Percentiles rank a stretch among this genome's conserved stretches.
These are phyloP conservation scores for Gymnobelideus leadbeateri DNA, from an alignment of 2,113 vertebrate genomes.

Conservation along the genomic window DNA sequence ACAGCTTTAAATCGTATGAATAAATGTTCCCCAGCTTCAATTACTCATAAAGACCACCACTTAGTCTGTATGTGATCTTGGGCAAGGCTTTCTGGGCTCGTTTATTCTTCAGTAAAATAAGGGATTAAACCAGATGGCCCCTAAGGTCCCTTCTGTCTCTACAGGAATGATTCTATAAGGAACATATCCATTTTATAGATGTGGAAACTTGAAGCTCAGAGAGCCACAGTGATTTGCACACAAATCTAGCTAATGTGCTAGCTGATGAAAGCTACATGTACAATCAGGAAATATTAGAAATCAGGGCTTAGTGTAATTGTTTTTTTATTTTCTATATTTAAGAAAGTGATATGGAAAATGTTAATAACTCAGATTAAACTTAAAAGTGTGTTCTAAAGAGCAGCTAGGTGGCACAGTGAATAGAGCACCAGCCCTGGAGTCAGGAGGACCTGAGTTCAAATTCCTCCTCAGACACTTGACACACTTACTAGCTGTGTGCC, in stretches of 20 bases:
- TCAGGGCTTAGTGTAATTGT: background rate
- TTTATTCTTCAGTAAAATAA: background rate
- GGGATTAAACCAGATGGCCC: background rate
- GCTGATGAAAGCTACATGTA: background rate
- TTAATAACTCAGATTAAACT: background rate
- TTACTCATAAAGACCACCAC: background rate
- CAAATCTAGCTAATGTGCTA: background rate
- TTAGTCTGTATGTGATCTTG: background rate
- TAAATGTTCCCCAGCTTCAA: background rate
- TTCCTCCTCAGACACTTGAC: too few relatives aligned
- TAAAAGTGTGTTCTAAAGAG: background rate
- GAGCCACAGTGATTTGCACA: background rate
- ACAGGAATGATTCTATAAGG: background rate
- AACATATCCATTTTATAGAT: background rate
- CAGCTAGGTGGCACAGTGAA: too few relatives aligned
- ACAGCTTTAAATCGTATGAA: background rate
- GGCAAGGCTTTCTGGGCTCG: background rate
- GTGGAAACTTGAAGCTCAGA: background rate
- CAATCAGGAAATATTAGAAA: background rate
- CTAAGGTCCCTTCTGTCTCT: background rate
- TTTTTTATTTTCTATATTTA: background rate
- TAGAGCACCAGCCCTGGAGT: too few relatives aligned
- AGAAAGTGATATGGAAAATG: background rate
- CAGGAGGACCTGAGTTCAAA: too few relatives aligned
- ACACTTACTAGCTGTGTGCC: too few relatives aligned